A percentile compares a stretch with the other conserved stretches of the same genome.
Evolutionary conservation across 2,888 invertebrate species (phyloP).

Genomic region (Pediacus dermestoides): DNA sequence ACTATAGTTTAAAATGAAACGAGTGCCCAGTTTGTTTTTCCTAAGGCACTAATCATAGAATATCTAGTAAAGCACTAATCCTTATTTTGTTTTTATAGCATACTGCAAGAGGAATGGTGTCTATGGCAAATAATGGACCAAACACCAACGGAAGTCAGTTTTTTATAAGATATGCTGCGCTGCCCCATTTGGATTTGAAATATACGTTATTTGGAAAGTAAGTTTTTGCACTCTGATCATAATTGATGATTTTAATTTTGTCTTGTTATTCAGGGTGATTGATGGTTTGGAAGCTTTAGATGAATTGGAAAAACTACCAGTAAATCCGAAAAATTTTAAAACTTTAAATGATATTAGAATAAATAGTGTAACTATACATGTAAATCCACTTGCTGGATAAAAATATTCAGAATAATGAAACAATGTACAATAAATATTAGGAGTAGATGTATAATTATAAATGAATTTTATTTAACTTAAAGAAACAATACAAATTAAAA

Average conservation of each 20-base stretch:
- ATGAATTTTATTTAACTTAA: constrained; percentile 6
- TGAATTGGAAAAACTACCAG: constrained; percentile 90
- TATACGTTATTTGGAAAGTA: constrained; percentile 97
- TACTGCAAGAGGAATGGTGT: constrained; percentile 80
- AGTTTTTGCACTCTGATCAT: constrained; percentile 32
- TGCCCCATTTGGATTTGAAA: constrained; percentile 93
- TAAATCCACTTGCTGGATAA: constrained; percentile 90
- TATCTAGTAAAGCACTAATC: no score
- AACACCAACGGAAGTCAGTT: constrained; percentile 98
- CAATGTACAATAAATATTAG: background rate
- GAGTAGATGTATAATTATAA: constrained; percentile 4
- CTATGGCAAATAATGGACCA: constrained; percentile 98
- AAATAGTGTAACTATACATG: constrained; percentile 90
- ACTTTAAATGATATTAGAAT: constrained; percentile 86
- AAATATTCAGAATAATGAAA: no score
- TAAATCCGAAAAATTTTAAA: constrained; percentile 88
- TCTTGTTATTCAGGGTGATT: constrained; percentile 72
- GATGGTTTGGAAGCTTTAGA: constrained; percentile 96
- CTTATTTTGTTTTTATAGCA: constrained; percentile 63
- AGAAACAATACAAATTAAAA: constrained; percentile 5
- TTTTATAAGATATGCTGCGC: constrained; percentile 91
- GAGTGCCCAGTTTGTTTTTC: no score
- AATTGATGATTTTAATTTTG: constrained; percentile 8
- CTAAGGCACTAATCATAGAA: no score
- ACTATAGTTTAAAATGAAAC: no score